These are phyloP conservation scores for Choloepus hoffmanni DNA, from an alignment of 2,113 vertebrate genomes.

Conservation along the genomic window DNA sequence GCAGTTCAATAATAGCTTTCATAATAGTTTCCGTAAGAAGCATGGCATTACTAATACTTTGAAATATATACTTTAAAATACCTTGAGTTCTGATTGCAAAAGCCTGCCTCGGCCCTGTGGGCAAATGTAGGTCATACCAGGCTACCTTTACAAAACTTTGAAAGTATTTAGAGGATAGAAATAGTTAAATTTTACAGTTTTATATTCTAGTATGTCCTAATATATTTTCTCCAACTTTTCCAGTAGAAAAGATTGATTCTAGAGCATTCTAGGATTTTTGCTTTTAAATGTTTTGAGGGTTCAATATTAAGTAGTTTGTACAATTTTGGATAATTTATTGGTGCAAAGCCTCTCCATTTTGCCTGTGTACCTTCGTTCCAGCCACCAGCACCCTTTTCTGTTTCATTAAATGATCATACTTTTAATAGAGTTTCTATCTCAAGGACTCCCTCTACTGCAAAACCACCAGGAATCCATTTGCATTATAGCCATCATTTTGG, in stretches of 20 bases:
- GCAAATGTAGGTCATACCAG: not conserved
- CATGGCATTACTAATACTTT: not conserved
- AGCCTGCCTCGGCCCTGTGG: not conserved
- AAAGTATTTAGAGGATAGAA: not conserved
- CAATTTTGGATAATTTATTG: not conserved
- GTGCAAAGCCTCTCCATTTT: not conserved
- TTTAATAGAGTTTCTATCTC: not conserved
- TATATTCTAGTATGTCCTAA: not conserved
- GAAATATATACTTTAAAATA: slow-evolving; percentile 31
- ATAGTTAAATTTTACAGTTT: not conserved
- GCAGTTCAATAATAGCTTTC: not conserved
- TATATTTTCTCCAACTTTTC: slow-evolving; percentile 10
- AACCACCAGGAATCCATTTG: not conserved
- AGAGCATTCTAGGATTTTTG: not conserved
- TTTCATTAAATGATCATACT: not conserved
- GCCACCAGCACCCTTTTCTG: not conserved
- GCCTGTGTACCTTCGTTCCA: no score
- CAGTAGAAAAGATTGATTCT: not conserved
- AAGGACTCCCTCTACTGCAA: not conserved
- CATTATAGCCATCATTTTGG: not conserved
- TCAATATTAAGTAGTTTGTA: not conserved
- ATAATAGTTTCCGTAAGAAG: not conserved
- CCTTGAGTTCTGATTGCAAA: not conserved
- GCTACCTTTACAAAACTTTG: not conserved
- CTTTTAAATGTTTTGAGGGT: not conserved